A percentile compares a stretch with the other conserved stretches of the same genome.
Conservation (phyloP, 2,797 vertebrate genomes). For the Phyllotis vaccarum region DNA sequence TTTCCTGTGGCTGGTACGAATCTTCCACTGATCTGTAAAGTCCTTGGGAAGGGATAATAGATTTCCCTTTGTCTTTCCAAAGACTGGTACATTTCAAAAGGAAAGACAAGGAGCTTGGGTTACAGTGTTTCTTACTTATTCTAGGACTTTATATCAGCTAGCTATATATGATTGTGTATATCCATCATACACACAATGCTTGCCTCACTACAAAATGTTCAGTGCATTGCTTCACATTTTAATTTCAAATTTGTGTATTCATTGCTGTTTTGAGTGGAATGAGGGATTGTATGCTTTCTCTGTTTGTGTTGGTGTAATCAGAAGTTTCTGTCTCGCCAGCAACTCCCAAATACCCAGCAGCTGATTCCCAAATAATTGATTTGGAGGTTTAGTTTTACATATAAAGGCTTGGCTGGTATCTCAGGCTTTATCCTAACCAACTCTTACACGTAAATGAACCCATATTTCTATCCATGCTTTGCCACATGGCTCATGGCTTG, state of each 20-base stretch:
- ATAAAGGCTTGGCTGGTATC: no score
- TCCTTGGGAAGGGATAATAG: not conserved
- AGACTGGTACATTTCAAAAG: not conserved
- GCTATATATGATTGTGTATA: not conserved
- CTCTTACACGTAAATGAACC: no score
- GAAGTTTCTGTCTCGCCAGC: no score
- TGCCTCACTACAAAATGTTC: not conserved
- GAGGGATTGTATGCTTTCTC: not conserved
- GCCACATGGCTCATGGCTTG: no score
- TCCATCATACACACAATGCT: accelerated
- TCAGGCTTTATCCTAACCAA: no score
- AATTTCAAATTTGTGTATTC: not conserved
- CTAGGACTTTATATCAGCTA: not conserved
- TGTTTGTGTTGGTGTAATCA: not conserved
- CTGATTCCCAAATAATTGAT: no score
- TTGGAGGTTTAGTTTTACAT: no score
- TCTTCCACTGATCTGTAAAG: slow-evolving; percentile 24
- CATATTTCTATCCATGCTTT: no score
- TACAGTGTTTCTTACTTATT: not conserved
- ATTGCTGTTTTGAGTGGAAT: not conserved
- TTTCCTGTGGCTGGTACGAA: not conserved
- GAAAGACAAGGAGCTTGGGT: not conserved
- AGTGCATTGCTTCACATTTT: not conserved
- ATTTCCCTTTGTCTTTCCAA: slow-evolving; percentile 18
- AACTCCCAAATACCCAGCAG: no score